Conservation (phyloP, 2,113 vertebrate species). For the Ceyx melanurus region DNA sequence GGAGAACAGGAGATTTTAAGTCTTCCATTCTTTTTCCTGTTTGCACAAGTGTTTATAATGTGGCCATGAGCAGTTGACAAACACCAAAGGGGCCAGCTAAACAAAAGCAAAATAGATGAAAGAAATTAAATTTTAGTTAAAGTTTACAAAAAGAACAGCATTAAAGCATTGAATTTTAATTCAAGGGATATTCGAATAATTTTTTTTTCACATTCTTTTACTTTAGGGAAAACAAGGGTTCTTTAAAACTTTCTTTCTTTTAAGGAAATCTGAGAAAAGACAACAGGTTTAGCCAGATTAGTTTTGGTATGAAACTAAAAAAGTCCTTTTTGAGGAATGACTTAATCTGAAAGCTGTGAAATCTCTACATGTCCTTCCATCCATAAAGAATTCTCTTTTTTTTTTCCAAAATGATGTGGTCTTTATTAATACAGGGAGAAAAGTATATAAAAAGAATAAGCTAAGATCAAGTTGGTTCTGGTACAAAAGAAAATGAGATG, state of each 20-base stretch:
- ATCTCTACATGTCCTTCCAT: neutral
- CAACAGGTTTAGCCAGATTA: neutral
- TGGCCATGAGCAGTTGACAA: neutral
- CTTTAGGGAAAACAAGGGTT: neutral
- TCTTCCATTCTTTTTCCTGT: neutral
- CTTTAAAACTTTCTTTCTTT: neutral
- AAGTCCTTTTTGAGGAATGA: neutral
- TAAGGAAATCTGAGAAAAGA: neutral
- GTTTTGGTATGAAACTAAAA: neutral
- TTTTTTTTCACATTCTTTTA: neutral
- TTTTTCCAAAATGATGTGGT: neutral
- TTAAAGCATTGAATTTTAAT: neutral
- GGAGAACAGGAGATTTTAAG: neutral
- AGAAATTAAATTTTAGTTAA: neutral
- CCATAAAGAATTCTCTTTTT: neutral
- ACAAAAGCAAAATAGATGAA: neutral
- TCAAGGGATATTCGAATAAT: neutral
- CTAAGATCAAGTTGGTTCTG: neutral
- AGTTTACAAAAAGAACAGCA: neutral
- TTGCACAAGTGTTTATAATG: neutral
- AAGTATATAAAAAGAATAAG: neutral
- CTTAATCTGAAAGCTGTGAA: neutral
- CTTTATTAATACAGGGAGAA: neutral
- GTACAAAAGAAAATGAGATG: neutral
- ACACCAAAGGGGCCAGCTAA: neutral